Conservation (phyloP, 37 sponge, comb jelly and placozoan species). For the Petrosia ficiformis region DNA sequence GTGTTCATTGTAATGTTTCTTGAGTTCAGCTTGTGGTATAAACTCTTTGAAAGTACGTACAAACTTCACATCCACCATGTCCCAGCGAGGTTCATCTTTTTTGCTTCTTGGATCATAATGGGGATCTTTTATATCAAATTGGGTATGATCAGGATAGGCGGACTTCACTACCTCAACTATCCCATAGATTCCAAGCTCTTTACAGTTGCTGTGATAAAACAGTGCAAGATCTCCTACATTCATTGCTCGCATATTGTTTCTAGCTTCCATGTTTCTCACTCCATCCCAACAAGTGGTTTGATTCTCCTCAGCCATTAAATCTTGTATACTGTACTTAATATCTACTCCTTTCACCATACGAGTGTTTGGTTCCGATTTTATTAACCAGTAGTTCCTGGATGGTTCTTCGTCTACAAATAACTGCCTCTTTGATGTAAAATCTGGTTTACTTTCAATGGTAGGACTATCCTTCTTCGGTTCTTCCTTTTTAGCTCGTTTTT, state of each 20-base stretch:
- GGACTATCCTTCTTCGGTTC: no score
- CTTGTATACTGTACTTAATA: constrained; percentile 51
- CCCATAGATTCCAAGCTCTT: constrained; percentile 60
- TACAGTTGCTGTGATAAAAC: constrained; percentile 75
- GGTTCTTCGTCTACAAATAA: background rate
- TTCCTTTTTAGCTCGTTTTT: no score
- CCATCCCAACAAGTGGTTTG: constrained; percentile 70
- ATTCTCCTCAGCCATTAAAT: constrained; percentile 26
- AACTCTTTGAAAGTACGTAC: constrained; percentile 39
- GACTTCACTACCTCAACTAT: constrained; percentile 40
- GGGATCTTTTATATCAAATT: constrained; percentile 44
- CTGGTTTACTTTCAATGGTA: background rate
- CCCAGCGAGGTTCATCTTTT: constrained; percentile 51
- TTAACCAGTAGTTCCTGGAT: constrained; percentile 42
- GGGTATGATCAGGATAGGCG: constrained; percentile 50
- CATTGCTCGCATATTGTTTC: constrained; percentile 54
- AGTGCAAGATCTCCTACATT: constrained; percentile 47
- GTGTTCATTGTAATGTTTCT: constrained; percentile 20
- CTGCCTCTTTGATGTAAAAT: background rate
- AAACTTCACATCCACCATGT: constrained; percentile 66
- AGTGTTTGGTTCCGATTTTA: constrained; percentile 67
- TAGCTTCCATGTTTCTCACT: constrained; percentile 60
- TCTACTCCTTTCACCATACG: constrained; percentile 54
- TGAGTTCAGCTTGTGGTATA: constrained; percentile 16
- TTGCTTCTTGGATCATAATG: constrained; percentile 53